These are phyloP conservation scores for Furnarius figulus DNA, from an alignment of 2,113 vertebrate genomes.

Conservation along the genomic window DNA sequence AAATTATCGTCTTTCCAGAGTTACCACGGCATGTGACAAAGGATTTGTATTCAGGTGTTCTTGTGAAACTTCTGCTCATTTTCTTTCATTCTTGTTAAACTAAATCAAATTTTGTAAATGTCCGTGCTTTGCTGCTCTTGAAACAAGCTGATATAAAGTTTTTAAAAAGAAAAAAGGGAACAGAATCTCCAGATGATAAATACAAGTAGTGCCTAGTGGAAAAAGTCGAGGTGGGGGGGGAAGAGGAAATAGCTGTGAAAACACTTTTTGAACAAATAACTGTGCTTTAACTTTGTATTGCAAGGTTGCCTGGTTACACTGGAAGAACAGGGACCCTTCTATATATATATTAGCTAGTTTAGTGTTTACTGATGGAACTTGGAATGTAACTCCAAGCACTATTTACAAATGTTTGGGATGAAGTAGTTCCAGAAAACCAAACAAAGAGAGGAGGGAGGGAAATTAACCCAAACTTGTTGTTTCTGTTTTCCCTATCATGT, in stretches of 20 bases:
- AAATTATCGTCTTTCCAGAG: background rate
- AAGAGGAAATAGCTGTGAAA: conserved; percentile 56
- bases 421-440: conserved; percentile 56
- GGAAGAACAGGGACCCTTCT: conserved; percentile 9
- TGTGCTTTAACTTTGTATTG: conserved; percentile 27
- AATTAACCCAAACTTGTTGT: background rate
- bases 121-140: background rate
- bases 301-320: conserved; percentile 50
- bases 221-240: background rate
- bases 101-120: background rate
- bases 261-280: conserved; percentile 43
- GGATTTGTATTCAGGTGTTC: background rate
- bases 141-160: background rate
- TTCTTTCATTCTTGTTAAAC: background rate
- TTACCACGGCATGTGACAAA: rapidly evolving
- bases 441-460: conserved; percentile 32
- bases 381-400: conserved; percentile 49
- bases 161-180: conserved; percentile 16
- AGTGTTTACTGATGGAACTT: conserved; percentile 25
- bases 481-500: conserved; percentile 18
- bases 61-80: background rate
- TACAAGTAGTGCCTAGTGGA: conserved; percentile 8
- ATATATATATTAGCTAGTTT: conserved; percentile 32
- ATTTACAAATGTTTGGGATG: conserved; percentile 59
- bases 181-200: conserved; percentile 37